phyloP scores from a whole-genome alignment of 2,888 invertebrate genomes.

The Panzeria rudis region DNA sequence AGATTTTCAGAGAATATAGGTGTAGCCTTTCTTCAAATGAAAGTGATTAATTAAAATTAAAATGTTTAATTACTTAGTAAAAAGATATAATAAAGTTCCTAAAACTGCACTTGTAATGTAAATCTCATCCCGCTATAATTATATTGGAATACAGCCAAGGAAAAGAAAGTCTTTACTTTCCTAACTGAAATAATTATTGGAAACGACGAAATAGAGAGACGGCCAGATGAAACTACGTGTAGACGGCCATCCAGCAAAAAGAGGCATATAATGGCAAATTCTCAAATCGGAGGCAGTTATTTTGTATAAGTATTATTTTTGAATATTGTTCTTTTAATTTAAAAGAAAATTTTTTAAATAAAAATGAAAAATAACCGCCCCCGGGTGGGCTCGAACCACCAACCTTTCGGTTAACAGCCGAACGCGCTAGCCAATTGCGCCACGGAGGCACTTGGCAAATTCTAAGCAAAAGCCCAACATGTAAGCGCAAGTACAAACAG shows the following conservation, averaged over 20 bases:
- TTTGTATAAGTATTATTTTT: too few relatives aligned
- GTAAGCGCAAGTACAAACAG: not conserved
- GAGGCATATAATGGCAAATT: too few relatives aligned
- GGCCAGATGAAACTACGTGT: too few relatives aligned
- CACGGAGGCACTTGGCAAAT: constrained; percentile 85
- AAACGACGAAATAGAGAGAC: too few relatives aligned
- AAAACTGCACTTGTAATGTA: too few relatives aligned
- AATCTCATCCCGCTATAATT: too few relatives aligned
- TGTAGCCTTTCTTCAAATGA: not conserved
- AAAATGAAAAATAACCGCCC: constrained; percentile 86
- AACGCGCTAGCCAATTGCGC: constrained; percentile 98
- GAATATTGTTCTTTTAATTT: not conserved
- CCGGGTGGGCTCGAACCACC: constrained; percentile 99
- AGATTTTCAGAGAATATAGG: not conserved
- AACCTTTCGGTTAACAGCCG: constrained; percentile 99
- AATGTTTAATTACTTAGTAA: not conserved
- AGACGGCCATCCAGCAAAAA: too few relatives aligned
- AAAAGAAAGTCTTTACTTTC: too few relatives aligned
- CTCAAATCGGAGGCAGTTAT: not conserved
- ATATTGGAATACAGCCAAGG: too few relatives aligned
- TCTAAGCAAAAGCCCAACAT: not conserved
- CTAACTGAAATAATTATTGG: too few relatives aligned
- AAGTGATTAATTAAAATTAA: not conserved
- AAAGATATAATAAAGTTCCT: too few relatives aligned
- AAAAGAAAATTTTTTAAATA: not conserved